Evolutionary conservation across 2,888 invertebrate species (phyloP), one percentile per base, ranked within the genome.

Genomic region (Chalcis sispes): DNA sequence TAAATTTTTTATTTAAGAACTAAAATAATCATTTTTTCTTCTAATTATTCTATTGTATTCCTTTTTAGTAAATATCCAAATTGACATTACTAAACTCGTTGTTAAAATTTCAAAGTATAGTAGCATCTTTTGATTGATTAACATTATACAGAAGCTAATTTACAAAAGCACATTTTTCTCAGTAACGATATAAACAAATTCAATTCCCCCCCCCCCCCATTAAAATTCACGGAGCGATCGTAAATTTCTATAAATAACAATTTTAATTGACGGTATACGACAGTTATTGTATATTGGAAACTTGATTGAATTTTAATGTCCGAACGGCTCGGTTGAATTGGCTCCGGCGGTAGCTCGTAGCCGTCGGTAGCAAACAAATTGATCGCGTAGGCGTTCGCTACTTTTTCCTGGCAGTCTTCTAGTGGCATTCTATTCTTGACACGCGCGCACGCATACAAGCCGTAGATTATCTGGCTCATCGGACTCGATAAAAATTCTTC

Each of bases 321-420:
- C 54, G 40, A 62, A 40, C 13, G n/a, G n/a, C n/a, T n/a, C n/a
- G n/a, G 50, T 36, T 58, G 29, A 64, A 69, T 69, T 64, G 40
- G 40, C 20, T 42, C 5, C 36, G 27, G 25, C 62, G 36, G 54
- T 66, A 59, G 73, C 61, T 56, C 56, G 48, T 32, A 25, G 23
- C 58, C 52, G 56, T 58, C 50, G 32, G 56, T 36, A 25, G 56
- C 70, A 59, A 66, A 72, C 61, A 75, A 72, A 76, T 76, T 62
- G 66, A 72, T 76, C 71, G 75, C 71, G 75, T 72, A 76, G 75
- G 75, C 61, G 75, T 66, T 32, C 27, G 15, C 40, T 46, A 46
- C 61, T 72, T 76, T 72, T 76, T 71, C 59, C 56, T 72, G 54
- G 50, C 70, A 66, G 48, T 0, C 40, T n/a, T 13, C 27, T 8